Base-by-base conservation (phyloP, 1,140 invertebrate genomes). In the Nasonia vitripennis region DNA sequence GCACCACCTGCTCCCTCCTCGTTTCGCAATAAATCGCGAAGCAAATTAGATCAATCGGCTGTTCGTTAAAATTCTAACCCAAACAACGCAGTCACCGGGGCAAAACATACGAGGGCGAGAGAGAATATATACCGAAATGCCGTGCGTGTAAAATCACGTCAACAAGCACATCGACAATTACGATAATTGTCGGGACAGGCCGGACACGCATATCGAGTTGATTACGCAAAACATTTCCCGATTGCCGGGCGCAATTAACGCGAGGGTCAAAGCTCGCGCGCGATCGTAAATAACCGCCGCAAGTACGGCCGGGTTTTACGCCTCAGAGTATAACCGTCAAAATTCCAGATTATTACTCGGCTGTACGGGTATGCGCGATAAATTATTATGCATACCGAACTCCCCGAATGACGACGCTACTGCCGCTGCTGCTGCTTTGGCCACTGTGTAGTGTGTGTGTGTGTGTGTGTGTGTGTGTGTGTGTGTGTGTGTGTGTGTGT, bases 321-420 rank as follows among this genome's bases (percentile, higher is more conserved):
- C 73, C 27, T 71, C 37, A 14, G 23, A 20, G 73, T 75, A 20
- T 45, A 75, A 34, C 73, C 37, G 73, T 75, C 73, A 9, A 45
- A 75, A 75, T 75, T 75, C 37, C 34, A 41, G 73, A 75, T 75
- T 75, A 75, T 75, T 75, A 45, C 73, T 45, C 73, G 73, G 68
- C 31, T 27, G 9, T 70, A 70, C 34, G 31, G 68, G 62, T n/a
- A 12, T 23, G 14, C 73, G 73, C 23, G 41, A 78, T 78, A 55
- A 78, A 78, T 78, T 78, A 78, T 78, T 51, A 78, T 78, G 48
- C 48, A 78, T n/a, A 78, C 41, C 45, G 73, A 75, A 0, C 23
- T 27, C 23, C 2, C 12, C 9, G 51, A 17, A 75, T 75, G 73
- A 75, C 73, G 73, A 34, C 17, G 73, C 73, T 14, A 51, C 48